Base-by-base conservation (phyloP, 2,888 invertebrate genomes). In the Lepidonotus clava region DNA sequence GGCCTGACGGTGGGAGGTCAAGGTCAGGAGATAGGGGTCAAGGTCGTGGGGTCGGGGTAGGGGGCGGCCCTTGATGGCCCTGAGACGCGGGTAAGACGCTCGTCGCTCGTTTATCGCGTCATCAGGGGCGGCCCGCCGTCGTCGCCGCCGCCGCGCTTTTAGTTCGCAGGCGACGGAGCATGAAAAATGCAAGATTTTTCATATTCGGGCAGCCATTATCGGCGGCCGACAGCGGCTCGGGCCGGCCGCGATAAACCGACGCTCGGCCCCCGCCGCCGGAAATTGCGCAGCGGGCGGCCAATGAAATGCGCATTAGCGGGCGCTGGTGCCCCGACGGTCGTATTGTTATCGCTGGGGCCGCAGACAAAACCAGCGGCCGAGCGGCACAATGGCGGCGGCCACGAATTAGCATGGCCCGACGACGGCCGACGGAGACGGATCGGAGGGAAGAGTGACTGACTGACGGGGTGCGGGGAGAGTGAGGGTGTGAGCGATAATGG, bases 141-240 rank as follows among this genome's bases (percentile, higher is more conserved):
- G 51, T 21, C 51, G 51, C 76, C 24, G 76, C 38, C 24, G 76
- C 76, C 76, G 38, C 38, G 24, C 80, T 40, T 80, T 40, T 80
- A 34, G 80, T 14, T 28, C 1, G 28, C 28, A 46, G 80, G 41
- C 80, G 80, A 5, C 41, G 28, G 51, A 41, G 46, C 80, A 80
- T 80, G 80, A 41, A 80, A 80, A 1, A 80, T 80, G 80, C 80
- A 80, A n/a, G 8, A 80, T 80, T 80, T 46, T 80, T 80, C 80
- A 80, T 80, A 80, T 80, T 46, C 51, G 24, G 8, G 38, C 76
- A 34, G 28, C 76, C 76, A 76, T 76, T 38, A 76, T 76, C 76
- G 38, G 11, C 8, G 14, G 4, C 8, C 8, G 32, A 71, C 71
- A 71, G 14, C 34, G 14, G 76, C 76, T 40, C 18, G 66, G 46